Evolutionary conservation across 2,797 vertebrate species (phyloP).

Genomic region (Nannoperca obscura): DNA sequence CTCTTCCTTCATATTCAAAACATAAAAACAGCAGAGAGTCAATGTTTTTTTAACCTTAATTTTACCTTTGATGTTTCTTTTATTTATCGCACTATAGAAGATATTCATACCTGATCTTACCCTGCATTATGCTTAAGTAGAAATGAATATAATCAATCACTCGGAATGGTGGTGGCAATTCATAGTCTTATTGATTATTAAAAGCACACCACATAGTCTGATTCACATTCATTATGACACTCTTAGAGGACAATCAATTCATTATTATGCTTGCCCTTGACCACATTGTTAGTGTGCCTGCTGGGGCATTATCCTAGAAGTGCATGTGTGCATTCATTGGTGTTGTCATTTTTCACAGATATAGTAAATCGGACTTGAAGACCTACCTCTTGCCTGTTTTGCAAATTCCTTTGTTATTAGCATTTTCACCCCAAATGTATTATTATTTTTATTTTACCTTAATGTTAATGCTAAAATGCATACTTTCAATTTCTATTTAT

Average conservation of each 20-base stretch:
- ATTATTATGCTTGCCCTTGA: constrained; percentile 79
- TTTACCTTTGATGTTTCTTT: constrained; percentile 31
- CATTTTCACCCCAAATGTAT: background rate
- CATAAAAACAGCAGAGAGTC: background rate
- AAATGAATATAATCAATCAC: constrained; percentile 80
- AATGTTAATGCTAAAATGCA: background rate
- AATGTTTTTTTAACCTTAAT: constrained; percentile 22
- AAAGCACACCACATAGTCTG: constrained; percentile 70
- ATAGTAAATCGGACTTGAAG: background rate
- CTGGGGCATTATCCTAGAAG: constrained; percentile 65
- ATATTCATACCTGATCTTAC: constrained; percentile 70
- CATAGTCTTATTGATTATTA: constrained; percentile 79
- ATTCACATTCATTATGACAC: constrained; percentile 83
- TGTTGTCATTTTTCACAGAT: constrained; percentile 57
- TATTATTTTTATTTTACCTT: background rate
- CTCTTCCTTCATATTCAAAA: constrained; percentile 16
- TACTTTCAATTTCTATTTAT: background rate
- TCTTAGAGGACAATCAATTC: constrained; percentile 80
- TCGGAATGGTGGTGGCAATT: constrained; percentile 58
- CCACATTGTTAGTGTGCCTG: constrained; percentile 73
- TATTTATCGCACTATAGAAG: constrained; percentile 45
- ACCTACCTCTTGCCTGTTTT: constrained; percentile 21
- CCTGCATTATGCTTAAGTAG: constrained; percentile 64
- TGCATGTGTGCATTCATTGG: constrained; percentile 37
- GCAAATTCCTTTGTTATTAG: background rate